A percentile compares a stretch with the other conserved stretches of the same genome.
Conservation (phyloP, 2,113 vertebrate species). For the Tragulus kanchil region DNA sequence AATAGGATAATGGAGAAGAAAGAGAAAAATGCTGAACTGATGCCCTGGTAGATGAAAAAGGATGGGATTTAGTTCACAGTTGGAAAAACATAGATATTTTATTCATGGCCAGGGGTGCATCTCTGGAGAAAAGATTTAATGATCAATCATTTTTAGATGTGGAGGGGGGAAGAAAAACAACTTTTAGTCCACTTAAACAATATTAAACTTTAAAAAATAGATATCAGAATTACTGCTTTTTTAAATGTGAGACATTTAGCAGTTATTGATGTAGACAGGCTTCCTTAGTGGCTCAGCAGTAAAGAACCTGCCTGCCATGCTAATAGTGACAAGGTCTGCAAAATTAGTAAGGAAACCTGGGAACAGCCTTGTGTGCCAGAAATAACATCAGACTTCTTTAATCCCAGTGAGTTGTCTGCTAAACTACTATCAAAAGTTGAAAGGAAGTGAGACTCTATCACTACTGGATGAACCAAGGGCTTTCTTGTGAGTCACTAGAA, state of each 20-base stretch:
- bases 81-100: not conserved
- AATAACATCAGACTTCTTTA: not conserved
- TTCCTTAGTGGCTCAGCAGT: no score
- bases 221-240: not conserved
- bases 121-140: not conserved
- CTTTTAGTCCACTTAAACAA: not conserved
- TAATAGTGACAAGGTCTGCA: not conserved
- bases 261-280: no score
- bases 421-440: not conserved
- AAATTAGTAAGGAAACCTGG: fast-evolving
- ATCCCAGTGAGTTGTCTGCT: not conserved
- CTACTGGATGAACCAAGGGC: not conserved
- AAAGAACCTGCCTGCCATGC: no score
- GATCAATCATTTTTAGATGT: not conserved
- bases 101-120: not conserved
- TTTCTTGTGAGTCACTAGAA: not conserved
- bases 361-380: not conserved
- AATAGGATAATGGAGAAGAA: not conserved
- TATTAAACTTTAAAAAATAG: not conserved
- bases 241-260: no score
- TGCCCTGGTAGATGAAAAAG: not conserved
- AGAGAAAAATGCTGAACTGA: not conserved
- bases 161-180: not conserved
- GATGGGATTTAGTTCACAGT: not conserved
- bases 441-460: not conserved